These are phyloP conservation scores for Camponotus fellah DNA, from an alignment of 2,888 invertebrate species.

Conservation along the genomic window DNA sequence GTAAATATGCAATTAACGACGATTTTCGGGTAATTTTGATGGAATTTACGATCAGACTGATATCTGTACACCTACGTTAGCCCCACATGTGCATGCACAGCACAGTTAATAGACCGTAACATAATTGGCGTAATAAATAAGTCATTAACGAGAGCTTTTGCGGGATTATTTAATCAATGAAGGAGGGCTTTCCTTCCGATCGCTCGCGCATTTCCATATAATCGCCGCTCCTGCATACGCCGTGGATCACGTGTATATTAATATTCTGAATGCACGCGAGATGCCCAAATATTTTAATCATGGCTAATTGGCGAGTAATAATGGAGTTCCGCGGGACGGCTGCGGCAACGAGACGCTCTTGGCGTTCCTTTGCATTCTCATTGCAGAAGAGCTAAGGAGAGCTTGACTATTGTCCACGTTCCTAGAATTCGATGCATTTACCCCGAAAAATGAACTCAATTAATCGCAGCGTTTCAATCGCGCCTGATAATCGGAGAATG, in stretches of 20 bases:
- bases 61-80: constrained; percentile 68
- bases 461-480: constrained; percentile 9
- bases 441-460: constrained; percentile 24
- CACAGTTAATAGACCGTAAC: constrained; percentile 80
- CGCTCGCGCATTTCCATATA: constrained; percentile 83
- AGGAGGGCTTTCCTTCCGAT: constrained; percentile 81
- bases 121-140: constrained; percentile 85
- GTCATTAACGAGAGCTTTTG: constrained; percentile 82
- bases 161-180: constrained; percentile 84
- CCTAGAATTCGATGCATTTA: constrained; percentile 66
- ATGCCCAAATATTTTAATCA: constrained; percentile 86
- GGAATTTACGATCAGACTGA: constrained; percentile 77
- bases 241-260: constrained; percentile 82
- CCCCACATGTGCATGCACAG: constrained; percentile 38
- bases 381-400: constrained; percentile 66
- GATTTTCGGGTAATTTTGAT: constrained; percentile 78
- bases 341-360: constrained; percentile 71
- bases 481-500: not conserved
- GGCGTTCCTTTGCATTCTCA: constrained; percentile 80
- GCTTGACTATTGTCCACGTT: constrained; percentile 58
- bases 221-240: constrained; percentile 75
- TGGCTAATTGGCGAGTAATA: constrained; percentile 86
- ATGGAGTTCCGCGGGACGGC: constrained; percentile 83
- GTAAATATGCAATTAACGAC: constrained; percentile 80
- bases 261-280: constrained; percentile 85